Percentiles rank a stretch among this genome's conserved stretches.
phyloP scores from a whole-genome alignment of 2,888 invertebrate genomes.

The Nebria brevicollis region DNA sequence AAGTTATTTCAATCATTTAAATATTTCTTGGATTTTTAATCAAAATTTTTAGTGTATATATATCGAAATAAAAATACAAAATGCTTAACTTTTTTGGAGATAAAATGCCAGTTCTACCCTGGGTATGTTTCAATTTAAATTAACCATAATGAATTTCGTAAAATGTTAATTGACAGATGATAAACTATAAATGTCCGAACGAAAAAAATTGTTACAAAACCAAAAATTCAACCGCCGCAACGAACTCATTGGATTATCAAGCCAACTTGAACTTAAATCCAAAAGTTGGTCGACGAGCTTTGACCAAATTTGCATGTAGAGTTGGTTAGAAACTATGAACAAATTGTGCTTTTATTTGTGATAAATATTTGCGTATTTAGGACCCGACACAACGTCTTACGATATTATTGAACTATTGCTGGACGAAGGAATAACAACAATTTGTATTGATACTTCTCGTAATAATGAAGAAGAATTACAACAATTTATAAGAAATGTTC shows the following conservation, averaged over 20 bases:
- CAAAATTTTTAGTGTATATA: constrained; percentile 14
- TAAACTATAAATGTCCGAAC: constrained; percentile 55
- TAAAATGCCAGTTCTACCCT: constrained; percentile 57
- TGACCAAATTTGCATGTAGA: constrained; percentile 68
- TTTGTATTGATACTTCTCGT: constrained; percentile 63
- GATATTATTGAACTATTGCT: constrained; percentile 65
- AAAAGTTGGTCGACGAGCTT: constrained; percentile 63
- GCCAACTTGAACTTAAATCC: constrained; percentile 63
- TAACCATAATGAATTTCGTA: constrained; percentile 19
- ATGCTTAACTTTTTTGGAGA: constrained; percentile 32
- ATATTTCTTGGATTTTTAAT: neutral
- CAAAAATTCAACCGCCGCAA: constrained; percentile 64
- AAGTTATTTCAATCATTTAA: neutral
- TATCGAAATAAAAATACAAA: constrained; percentile 14
- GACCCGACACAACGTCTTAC: constrained; percentile 48
- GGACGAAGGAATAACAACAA: constrained; percentile 67
- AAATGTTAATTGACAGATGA: constrained; percentile 54
- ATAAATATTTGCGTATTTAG: constrained; percentile 38
- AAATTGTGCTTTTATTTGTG: neutral
- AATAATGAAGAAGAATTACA: constrained; percentile 62
- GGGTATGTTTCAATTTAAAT: constrained; percentile 52
- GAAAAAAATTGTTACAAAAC: constrained; percentile 55
- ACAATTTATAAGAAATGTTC: constrained; percentile 63
- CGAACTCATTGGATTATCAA: constrained; percentile 65
- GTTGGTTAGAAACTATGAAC: constrained; percentile 61